These are phyloP conservation scores for Sarotherodon lohbergeri DNA, from an alignment of 2,113 vertebrate species.

Conservation along the genomic window DNA sequence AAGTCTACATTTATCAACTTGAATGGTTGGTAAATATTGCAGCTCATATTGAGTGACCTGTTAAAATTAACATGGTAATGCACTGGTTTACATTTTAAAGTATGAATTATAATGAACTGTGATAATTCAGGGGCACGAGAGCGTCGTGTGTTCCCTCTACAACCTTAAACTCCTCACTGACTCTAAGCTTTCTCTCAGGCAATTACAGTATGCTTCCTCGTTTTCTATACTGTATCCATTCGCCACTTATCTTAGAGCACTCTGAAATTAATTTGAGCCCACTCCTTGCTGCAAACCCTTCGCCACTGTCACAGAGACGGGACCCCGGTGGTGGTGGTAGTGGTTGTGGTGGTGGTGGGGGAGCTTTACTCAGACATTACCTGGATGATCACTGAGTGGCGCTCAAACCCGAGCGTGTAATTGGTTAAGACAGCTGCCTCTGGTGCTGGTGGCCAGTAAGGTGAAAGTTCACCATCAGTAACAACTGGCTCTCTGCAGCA, in stretches of 20 bases:
- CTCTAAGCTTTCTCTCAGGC: slow-evolving; percentile 31
- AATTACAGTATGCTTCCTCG: slow-evolving; percentile 36
- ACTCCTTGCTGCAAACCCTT: slow-evolving; percentile 16
- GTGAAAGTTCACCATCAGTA: slow-evolving; percentile 70
- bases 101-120: slow-evolving; percentile 26
- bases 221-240: slow-evolving; percentile 27
- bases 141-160: background rate
- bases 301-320: slow-evolving; percentile 5
- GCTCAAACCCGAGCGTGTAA: slow-evolving; percentile 72
- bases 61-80: background rate
- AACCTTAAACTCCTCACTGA: slow-evolving; percentile 14
- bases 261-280: slow-evolving; percentile 60
- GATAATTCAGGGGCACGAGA: slow-evolving; percentile 1
- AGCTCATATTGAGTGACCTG: background rate
- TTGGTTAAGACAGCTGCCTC: slow-evolving; percentile 72
- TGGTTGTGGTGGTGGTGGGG: slow-evolving; percentile 26
- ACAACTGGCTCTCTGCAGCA: slow-evolving; percentile 59
- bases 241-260: slow-evolving; percentile 50
- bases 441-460: slow-evolving; percentile 63
- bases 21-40: background rate
- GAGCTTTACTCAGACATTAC: slow-evolving; percentile 63
- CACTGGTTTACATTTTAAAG: slow-evolving; percentile 21
- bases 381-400: slow-evolving; percentile 66
- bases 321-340: slow-evolving; percentile 1
- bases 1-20: background rate